Evolutionary conservation across 2,113 vertebrate species (phyloP), one percentile per base, ranked within the genome.

Genomic region (Arenaria interpres): DNA sequence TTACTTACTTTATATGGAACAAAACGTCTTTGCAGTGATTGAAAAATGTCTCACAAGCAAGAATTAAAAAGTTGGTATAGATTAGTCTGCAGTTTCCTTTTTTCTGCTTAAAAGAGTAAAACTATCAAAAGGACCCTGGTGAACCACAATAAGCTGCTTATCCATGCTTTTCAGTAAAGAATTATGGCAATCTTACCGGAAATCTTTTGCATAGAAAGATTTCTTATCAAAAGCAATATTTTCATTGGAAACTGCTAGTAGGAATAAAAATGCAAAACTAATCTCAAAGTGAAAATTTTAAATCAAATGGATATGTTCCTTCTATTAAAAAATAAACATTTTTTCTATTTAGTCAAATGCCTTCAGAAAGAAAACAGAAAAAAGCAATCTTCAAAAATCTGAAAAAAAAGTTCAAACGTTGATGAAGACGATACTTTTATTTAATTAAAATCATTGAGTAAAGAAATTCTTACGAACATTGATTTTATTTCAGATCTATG

Each of bases 81-180:
- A 91, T 96, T 81, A 85, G 78, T 76, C 63, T 85, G 75, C 45
- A 71, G 22, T 95, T 93, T 91, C 14, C 28, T 91, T 82, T 76
- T 37, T 66, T 10, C 24, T 67, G 6, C 41, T 80, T 94, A 57
- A 83, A 75, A 89, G 37, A 91, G 8, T 5, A 73, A 50, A 90
- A 64, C 18, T 72, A 33, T 23, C 43, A 89, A 87, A 90, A 78
- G 50, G 54, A 43, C 19, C 15, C 22, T 28, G 67, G 10, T 30
- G 63, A 72, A 54, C 19, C 9, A 72, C 32, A 85, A 32, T 76
- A 96, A 93, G 72, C 39, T 91, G 45, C 75, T 95, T 96, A 96
- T 89, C 18, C 41, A 6, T 63, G 13, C 41, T 83, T 92, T 88
- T 43, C 41, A 74, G 41, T 37, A 59, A 76, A 79, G 39, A 88